These are phyloP conservation scores for Platyscapa corneri DNA, from an alignment of 1,140 invertebrate genomes.

Conservation along the genomic window DNA sequence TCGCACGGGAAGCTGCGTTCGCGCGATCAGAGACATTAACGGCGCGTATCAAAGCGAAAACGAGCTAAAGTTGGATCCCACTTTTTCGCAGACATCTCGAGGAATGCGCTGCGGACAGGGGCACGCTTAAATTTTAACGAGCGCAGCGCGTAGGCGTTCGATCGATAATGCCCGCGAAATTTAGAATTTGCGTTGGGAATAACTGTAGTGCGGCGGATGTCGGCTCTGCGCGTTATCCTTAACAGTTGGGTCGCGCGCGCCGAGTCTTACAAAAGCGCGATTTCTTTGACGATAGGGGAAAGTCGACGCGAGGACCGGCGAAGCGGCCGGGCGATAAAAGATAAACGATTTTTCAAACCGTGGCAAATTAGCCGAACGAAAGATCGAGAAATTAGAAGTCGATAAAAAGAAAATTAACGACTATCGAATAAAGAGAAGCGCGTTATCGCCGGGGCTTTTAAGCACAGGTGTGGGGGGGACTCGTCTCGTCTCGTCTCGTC, in stretches of 20 bases:
- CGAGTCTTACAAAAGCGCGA: neutral
- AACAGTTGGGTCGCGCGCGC: neutral
- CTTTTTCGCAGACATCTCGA: too few species aligned
- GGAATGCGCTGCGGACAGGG: too few species aligned
- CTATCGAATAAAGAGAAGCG: neutral
- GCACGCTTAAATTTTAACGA: too few species aligned
- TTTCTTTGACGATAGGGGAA: neutral
- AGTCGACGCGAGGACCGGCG: neutral
- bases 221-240: neutral
- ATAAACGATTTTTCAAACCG: neutral
- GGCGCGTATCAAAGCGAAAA: too few species aligned
- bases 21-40: too few species aligned
- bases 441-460: constrained; percentile 1
- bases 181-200: neutral
- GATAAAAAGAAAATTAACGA: constrained; percentile 29
- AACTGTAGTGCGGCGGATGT: neutral
- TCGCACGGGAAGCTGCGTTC: too few species aligned
- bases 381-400: constrained; percentile 37
- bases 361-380: too few species aligned
- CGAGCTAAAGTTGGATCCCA: too few species aligned
- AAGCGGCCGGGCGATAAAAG: neutral
- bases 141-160: too few species aligned
- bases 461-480: neutral
- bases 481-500: too few species aligned
- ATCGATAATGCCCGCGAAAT: neutral